Evolutionary conservation across 2,113 vertebrate genomes (phyloP).

Genomic region (Pelusios castaneus): DNA sequence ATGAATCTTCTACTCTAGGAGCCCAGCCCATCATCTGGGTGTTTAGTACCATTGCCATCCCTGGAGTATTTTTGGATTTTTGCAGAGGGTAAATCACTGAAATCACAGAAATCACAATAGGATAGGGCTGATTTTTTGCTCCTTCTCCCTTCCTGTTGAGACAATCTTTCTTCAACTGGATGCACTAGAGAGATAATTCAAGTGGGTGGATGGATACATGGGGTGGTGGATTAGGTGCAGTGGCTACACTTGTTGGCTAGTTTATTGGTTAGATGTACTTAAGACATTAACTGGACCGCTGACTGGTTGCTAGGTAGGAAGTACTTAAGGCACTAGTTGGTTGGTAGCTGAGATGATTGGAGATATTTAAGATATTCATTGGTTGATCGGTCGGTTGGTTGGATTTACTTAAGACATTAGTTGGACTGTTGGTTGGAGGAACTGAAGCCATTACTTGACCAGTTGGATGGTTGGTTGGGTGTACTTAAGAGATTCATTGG

Average conservation of each 20-base stretch:
- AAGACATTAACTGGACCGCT: no score
- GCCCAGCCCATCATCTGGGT: background rate
- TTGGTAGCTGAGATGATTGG: background rate
- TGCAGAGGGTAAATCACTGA: background rate
- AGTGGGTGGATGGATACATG: no score
- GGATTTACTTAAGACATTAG: no score
- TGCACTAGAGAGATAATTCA: background rate
- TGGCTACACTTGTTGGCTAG: background rate
- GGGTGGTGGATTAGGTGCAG: background rate
- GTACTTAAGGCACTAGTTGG: no score
- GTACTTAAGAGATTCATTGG: no score
- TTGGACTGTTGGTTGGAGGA: background rate
- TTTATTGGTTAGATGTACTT: no score
- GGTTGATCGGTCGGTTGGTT: no score
- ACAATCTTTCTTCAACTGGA: background rate
- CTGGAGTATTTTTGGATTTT: background rate
- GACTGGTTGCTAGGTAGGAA: no score
- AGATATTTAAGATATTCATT: no score
- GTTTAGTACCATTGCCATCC: background rate
- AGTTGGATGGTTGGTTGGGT: no score
- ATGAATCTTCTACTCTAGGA: background rate
- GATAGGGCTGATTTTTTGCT: background rate
- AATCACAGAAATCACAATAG: background rate
- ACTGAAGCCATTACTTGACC: no score
- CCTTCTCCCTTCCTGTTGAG: background rate